phyloP scores from a whole-genome alignment of 2,113 vertebrate genomes.

The Bombycilla garrulus region DNA sequence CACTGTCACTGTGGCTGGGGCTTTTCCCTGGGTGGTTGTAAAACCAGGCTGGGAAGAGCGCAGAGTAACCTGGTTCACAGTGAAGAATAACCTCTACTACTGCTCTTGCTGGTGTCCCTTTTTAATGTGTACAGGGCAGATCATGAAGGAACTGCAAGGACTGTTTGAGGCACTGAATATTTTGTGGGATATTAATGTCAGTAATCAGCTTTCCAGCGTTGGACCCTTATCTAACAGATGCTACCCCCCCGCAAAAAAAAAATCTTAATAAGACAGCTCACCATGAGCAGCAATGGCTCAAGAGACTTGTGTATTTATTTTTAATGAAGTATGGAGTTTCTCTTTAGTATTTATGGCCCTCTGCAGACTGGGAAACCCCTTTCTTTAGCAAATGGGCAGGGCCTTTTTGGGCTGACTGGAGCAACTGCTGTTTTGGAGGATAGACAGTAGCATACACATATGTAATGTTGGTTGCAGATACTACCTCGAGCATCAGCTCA shows the following conservation, averaged over 20 bases:
- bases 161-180: background rate
- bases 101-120: background rate
- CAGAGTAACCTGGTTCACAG: background rate
- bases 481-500: background rate
- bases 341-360: background rate
- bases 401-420: background rate
- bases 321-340: background rate
- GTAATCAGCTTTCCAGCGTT: background rate
- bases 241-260: background rate
- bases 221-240: background rate
- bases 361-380: background rate
- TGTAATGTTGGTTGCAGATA: background rate
- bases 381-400: background rate
- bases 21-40: background rate
- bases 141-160: background rate
- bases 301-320: background rate
- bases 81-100: fast-evolving
- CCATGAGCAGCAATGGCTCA: background rate
- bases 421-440: background rate
- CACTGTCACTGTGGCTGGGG: fast-evolving
- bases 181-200: background rate
- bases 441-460: fast-evolving
- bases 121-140: background rate
- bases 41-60: background rate
- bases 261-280: background rate